A percentile compares a stretch with the other conserved stretches of the same genome.
phyloP scores from a whole-genome alignment of 2,113 vertebrate genomes.

The Vanacampus margaritifer region DNA sequence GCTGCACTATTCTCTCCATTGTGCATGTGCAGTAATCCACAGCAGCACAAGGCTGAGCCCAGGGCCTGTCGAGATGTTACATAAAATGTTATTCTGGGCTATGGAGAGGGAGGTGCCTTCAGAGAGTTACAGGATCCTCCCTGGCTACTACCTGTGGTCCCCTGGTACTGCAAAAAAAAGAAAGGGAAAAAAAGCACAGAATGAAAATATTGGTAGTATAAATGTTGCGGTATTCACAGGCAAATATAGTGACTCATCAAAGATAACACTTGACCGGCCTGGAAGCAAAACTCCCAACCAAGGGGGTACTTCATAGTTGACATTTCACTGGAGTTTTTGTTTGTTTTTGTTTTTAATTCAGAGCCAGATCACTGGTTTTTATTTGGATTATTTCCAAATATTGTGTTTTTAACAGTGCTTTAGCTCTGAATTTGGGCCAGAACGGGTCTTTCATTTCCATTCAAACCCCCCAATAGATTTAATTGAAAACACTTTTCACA shows the following conservation, averaged over 20 bases:
- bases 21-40: slow-evolving; percentile 13
- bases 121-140: slow-evolving; percentile 75
- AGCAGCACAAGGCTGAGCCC: slow-evolving; percentile 16
- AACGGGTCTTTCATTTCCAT: background rate
- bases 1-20: slow-evolving; percentile 18
- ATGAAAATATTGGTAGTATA: background rate
- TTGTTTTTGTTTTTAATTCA: background rate
- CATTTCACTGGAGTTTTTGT: background rate
- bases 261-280: background rate
- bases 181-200: slow-evolving; percentile 15
- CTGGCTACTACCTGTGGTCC: slow-evolving; percentile 68
- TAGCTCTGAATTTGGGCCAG: background rate
- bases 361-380: no score
- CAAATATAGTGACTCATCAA: background rate
- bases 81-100: slow-evolving; percentile 48
- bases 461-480: no score
- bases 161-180: slow-evolving; percentile 61
- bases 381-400: background rate
- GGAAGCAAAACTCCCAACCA: background rate
- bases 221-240: background rate
- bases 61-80: slow-evolving; percentile 18
- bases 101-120: slow-evolving; percentile 73
- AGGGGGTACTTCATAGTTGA: background rate
- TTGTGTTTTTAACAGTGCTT: background rate
- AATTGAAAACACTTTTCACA: background rate